These are phyloP conservation scores for Vidua macroura DNA, from an alignment of 2,113 vertebrate genomes.

Conservation along the genomic window DNA sequence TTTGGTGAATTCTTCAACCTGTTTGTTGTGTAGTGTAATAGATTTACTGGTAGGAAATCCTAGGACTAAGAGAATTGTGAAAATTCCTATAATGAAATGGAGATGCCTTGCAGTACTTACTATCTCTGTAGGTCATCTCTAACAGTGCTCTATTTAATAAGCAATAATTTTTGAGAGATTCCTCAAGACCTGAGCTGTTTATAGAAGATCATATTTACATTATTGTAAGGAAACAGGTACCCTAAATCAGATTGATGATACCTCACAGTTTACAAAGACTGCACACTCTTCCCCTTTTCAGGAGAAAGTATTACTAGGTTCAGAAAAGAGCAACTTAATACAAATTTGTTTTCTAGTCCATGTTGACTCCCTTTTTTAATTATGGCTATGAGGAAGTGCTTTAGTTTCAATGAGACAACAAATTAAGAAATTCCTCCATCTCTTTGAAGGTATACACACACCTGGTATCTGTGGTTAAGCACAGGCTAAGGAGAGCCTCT, in stretches of 20 bases:
- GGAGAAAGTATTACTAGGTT: slow-evolving; percentile 20
- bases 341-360: slow-evolving; percentile 11
- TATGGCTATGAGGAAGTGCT: slow-evolving; percentile 29
- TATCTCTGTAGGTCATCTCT: neutral
- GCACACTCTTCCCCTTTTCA: neutral
- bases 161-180: neutral
- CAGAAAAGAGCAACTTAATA: slow-evolving; percentile 6
- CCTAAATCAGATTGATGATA: neutral
- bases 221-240: neutral
- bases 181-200: neutral
- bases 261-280: neutral
- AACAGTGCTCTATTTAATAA: neutral
- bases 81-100: neutral
- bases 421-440: slow-evolving; percentile 45
- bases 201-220: neutral
- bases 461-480: slow-evolving; percentile 45
- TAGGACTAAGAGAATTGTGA: neutral
- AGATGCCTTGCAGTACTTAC: neutral
- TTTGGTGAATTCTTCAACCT: neutral
- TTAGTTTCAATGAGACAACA: slow-evolving; percentile 45
- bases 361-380: slow-evolving; percentile 63
- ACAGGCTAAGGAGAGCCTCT: neutral
- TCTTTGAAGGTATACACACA: slow-evolving; percentile 37
- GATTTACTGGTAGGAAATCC: neutral
- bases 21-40: neutral